These are phyloP conservation scores for Oligia strigilis DNA, from an alignment of 2,888 invertebrate species.

Conservation along the genomic window DNA sequence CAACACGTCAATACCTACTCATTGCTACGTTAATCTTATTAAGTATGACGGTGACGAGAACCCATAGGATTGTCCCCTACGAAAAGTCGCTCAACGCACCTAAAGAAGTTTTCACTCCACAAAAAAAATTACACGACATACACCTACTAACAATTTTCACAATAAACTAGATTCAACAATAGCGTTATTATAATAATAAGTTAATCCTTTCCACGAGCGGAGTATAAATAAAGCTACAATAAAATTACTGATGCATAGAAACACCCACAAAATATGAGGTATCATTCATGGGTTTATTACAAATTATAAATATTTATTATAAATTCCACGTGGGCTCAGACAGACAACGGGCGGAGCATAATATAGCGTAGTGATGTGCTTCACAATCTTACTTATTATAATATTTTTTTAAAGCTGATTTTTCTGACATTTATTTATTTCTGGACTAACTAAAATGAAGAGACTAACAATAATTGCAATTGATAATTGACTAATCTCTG, in stretches of 20 bases:
- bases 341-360: constrained; percentile 61
- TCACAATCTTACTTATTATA: neutral
- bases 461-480: neutral
- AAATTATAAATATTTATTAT: constrained; percentile 66
- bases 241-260: constrained; percentile 62
- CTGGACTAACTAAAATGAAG: neutral
- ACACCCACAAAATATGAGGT: constrained; percentile 60
- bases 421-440: neutral
- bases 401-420: neutral
- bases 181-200: neutral
- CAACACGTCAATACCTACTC: neutral
- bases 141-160: neutral
- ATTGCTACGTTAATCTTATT: no score
- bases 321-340: constrained; percentile 66
- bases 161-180: neutral
- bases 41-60: neutral
- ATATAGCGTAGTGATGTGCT: constrained; percentile 46
- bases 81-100: neutral
- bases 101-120: neutral
- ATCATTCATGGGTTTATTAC: constrained; percentile 47
- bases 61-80: neutral
- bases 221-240: constrained; percentile 10
- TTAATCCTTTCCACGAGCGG: constrained; percentile 10
- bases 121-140: neutral
- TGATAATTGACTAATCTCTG: neutral